Base-by-base conservation (phyloP, 1,140 invertebrate genomes). In the Ceratina australensis region DNA sequence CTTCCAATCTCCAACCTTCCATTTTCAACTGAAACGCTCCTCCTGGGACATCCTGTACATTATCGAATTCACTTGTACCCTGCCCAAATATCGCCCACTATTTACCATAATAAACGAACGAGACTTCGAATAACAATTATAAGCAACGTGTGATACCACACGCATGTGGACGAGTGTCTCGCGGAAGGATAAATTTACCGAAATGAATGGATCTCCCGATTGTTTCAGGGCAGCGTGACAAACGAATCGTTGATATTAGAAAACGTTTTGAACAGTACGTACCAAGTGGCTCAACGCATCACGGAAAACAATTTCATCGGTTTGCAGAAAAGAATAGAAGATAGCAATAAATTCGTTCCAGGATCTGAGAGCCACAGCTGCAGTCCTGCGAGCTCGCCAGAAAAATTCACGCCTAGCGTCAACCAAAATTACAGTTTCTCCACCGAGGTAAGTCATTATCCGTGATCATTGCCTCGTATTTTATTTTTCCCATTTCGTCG, bases 401-500 rank as follows among this genome's bases (percentile, higher is more conserved):
- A 66, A 26, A 71, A 68, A n/a, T 76, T 72, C 15, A 18, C 8
- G 12, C 10, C 64, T 10, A 88, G 85, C 18, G 47, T 82, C 5
- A 26, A 74, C 13, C 69, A 74, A 33, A 89, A 85, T 47, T 42
- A 82, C 87, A n/a, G 57, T 81, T 10, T 83, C 78, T 47, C 85
- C 84, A 12, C 79, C 78, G 16, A 78, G 72, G 87, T 88, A 79
- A 82, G 42, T n/a, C n/a, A n/a, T n/a, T n/a, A n/a, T n/a, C n/a
- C n/a, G n/a, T n/a, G n/a, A n/a, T n/a, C n/a, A n/a, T n/a, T n/a
- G n/a, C n/a, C n/a, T n/a, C n/a, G n/a, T n/a, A n/a, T n/a, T n/a
- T n/a, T n/a, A n/a, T n/a, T n/a, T 0, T 64, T 0, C 4, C 4
- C 12, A 12, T 65, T 13, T 13, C 63, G 13, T 56, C 33, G 10